Conservation (phyloP, 2,797 vertebrate genomes). For the Propithecus deckenii region DNA sequence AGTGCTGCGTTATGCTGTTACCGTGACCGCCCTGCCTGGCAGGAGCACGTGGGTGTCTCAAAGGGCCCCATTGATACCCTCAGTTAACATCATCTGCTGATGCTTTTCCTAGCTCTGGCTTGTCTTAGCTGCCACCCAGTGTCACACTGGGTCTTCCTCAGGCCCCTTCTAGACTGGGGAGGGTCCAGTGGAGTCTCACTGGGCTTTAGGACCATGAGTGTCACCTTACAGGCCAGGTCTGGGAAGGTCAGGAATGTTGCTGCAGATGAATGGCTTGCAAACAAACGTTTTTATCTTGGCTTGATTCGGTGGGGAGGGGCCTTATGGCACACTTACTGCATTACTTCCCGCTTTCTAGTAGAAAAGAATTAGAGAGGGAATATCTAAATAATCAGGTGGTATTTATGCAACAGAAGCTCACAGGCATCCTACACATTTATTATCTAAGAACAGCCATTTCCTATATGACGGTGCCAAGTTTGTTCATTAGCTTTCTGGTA, state of each 20-base stretch:
- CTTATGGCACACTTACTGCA: background rate
- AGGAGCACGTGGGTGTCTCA: fast-evolving
- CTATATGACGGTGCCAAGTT: background rate
- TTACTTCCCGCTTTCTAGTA: background rate
- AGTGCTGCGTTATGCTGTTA: background rate
- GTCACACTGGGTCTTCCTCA: background rate
- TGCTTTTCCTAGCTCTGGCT: background rate
- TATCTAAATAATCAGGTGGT: background rate
- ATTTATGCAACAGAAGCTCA: background rate
- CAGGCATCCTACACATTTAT: background rate
- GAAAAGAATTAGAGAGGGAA: background rate
- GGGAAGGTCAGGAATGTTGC: background rate
- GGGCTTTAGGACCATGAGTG: background rate
- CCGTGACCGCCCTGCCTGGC: background rate
- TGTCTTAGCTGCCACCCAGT: background rate
- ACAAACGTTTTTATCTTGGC: background rate
- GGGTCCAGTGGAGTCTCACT: background rate
- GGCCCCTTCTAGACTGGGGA: background rate
- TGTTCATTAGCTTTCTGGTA: constrained; percentile 16
- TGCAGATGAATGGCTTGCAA: background rate
- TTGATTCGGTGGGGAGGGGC: background rate
- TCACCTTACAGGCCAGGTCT: background rate
- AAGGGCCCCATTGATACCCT: fast-evolving
- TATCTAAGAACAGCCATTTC: background rate
- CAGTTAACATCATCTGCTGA: background rate